Conservation (phyloP, 2,888 invertebrate genomes). For the Lepidonotus clava region DNA sequence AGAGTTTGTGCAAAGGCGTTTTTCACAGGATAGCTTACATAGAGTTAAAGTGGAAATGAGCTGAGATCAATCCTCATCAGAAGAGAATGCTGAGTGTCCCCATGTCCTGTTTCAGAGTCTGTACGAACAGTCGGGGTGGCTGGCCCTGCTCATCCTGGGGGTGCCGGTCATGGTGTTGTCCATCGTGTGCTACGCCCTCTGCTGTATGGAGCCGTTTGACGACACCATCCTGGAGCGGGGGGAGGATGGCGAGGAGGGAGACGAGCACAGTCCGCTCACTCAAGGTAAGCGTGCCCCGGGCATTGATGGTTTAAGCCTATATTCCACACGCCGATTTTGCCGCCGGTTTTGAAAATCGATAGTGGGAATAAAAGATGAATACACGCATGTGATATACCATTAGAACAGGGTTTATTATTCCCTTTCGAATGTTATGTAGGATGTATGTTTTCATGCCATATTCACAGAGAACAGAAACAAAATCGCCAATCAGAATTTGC, state of each 20-base stretch:
- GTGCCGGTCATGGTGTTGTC: slow-evolving; percentile 95
- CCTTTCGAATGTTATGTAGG: not conserved
- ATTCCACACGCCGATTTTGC: no score
- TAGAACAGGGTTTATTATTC: not conserved
- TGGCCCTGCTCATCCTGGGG: slow-evolving; percentile 95
- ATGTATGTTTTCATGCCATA: not conserved
- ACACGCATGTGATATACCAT: not conserved
- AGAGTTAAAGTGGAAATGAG: no score
- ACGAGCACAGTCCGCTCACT: not conserved
- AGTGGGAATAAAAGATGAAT: not conserved
- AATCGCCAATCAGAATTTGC: no score
- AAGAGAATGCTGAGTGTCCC: no score
- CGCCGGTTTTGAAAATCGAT: no score
- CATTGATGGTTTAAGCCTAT: no score
- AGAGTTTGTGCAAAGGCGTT: no score
- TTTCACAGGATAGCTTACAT: no score
- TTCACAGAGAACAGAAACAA: not conserved
- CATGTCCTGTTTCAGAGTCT: slow-evolving; percentile 71
- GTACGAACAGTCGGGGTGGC: slow-evolving; percentile 85
- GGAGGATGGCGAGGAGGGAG: slow-evolving; percentile 68
- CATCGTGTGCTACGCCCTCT: slow-evolving; percentile 96
- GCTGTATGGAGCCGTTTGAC: slow-evolving; percentile 96
- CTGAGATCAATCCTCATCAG: no score
- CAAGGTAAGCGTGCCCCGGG: not conserved
- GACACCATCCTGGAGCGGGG: slow-evolving; percentile 85